These are phyloP conservation scores for Nematostella vectensis DNA, from an alignment of 92 coral and sea anemone genomes.

Conservation along the genomic window DNA sequence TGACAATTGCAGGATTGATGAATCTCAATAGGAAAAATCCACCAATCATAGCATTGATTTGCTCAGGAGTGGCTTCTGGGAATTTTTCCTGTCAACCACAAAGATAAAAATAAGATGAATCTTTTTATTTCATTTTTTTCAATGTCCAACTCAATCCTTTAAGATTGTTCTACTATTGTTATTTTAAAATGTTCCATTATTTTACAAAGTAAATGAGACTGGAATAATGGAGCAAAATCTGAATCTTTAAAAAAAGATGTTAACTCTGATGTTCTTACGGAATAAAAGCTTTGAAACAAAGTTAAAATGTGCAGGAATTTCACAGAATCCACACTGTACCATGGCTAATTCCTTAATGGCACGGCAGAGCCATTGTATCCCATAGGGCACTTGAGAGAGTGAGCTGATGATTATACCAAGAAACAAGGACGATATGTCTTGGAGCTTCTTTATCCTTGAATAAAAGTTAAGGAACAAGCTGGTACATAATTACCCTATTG, in stretches of 20 bases:
- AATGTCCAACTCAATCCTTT: too few species aligned
- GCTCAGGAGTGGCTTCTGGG: slow-evolving; percentile 60
- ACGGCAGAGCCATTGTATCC: slow-evolving; percentile 90
- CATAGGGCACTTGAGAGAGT: slow-evolving; percentile 80
- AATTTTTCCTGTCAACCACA: slow-evolving; percentile 62
- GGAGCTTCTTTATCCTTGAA: slow-evolving; percentile 55
- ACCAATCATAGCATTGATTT: slow-evolving; percentile 82
- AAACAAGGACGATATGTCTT: slow-evolving; percentile 59
- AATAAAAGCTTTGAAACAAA: too few species aligned
- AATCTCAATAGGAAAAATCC: slow-evolving; percentile 91
- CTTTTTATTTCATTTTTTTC: too few species aligned
- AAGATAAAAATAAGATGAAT: slow-evolving; percentile 2
- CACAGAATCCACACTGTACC: too few species aligned
- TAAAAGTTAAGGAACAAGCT: slow-evolving; percentile 60
- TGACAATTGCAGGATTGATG: slow-evolving; percentile 90
- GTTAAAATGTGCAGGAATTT: too few species aligned
- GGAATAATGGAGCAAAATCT: too few species aligned
- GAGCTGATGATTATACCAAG: slow-evolving; percentile 66
- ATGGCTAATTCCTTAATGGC: slow-evolving; percentile 66
- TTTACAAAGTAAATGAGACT: too few species aligned
- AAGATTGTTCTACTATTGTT: too few species aligned
- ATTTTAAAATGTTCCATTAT: too few species aligned
- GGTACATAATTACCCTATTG: too few species aligned
- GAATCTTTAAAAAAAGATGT: too few species aligned
- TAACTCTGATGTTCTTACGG: too few species aligned